Evolutionary conservation across 2,797 vertebrate genomes (phyloP).

Genomic region (Gobionotothen gibberifrons): DNA sequence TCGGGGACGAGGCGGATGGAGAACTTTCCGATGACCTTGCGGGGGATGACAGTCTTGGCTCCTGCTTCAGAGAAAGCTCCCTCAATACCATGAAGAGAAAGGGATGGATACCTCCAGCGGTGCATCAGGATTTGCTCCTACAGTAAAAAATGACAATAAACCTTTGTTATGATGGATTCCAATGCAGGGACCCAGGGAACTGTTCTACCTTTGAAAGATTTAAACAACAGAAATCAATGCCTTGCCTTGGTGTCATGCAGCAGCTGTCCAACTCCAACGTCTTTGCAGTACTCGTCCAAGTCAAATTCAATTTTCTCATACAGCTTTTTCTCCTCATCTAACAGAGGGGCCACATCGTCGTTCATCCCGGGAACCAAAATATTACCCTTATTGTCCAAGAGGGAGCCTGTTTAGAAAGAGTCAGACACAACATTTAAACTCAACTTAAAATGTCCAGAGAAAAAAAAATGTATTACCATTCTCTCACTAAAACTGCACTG

Average conservation of each 20-base stretch:
- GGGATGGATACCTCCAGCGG: slow-evolving; percentile 94
- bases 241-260: slow-evolving; percentile 90
- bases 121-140: slow-evolving; percentile 95
- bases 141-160: background rate
- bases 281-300: slow-evolving; percentile 89
- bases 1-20: slow-evolving; percentile 96
- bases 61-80: slow-evolving; percentile 93
- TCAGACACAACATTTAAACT: background rate
- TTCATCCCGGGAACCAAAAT: slow-evolving; percentile 90
- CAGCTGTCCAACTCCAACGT: slow-evolving; percentile 85
- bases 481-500: background rate
- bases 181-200: accelerated
- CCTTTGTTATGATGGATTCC: background rate
- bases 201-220: background rate
- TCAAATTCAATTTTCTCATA: slow-evolving; percentile 96
- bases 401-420: slow-evolving; percentile 77
- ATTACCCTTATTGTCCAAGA: slow-evolving; percentile 89
- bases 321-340: slow-evolving; percentile 86
- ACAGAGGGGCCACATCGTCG: slow-evolving; percentile 87
- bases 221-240: background rate
- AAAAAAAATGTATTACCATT: background rate
- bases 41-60: slow-evolving; percentile 95
- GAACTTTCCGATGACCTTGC: slow-evolving; percentile 96
- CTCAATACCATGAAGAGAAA: slow-evolving; percentile 97
- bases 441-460: background rate